A percentile compares a stretch with the other conserved stretches of the same genome.
These are phyloP conservation scores for Chloropsis cyanopogon DNA, from an alignment of 2,113 vertebrate species.

Conservation along the genomic window DNA sequence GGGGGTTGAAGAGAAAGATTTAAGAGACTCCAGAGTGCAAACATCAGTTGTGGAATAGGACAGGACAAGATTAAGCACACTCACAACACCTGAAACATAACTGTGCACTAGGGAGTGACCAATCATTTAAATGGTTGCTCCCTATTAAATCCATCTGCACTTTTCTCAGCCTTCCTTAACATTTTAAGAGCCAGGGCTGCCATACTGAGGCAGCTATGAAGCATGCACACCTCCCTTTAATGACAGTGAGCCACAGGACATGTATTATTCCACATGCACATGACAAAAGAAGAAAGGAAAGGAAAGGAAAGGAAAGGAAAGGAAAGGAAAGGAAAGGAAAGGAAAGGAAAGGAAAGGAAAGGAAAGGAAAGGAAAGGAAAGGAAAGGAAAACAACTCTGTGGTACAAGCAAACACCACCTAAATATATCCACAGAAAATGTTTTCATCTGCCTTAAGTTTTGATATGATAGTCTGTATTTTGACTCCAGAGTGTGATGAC, in stretches of 20 bases:
- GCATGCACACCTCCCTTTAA: constrained; percentile 34
- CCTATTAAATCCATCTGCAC: constrained; percentile 60
- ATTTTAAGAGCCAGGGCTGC: constrained; percentile 27
- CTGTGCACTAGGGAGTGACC: constrained; percentile 16
- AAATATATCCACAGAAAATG: background rate
- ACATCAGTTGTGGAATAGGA: background rate
- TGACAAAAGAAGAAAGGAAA: background rate
- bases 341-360: background rate
- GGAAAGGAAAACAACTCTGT: background rate
- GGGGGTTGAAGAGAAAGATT: background rate
- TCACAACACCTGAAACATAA: constrained; percentile 59
- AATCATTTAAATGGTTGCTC: constrained; percentile 59
- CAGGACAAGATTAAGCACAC: constrained; percentile 47
- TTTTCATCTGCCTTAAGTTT: constrained; percentile 65
- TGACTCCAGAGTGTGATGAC: constrained; percentile 71
- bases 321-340: too few relatives aligned
- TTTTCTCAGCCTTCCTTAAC: constrained; percentile 31
- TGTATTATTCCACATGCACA: constrained; percentile 38
- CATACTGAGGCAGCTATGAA: background rate
- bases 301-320: too few relatives aligned
- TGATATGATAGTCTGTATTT: constrained; percentile 72
- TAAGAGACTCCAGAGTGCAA: constrained; percentile 19
- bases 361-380: too few relatives aligned
- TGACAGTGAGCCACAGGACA: constrained; percentile 34
- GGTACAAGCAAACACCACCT: constrained; percentile 57